These are phyloP conservation scores for Pseudobourletiella spinata DNA, from an alignment of 1,140 invertebrate species.

Conservation along the genomic window DNA sequence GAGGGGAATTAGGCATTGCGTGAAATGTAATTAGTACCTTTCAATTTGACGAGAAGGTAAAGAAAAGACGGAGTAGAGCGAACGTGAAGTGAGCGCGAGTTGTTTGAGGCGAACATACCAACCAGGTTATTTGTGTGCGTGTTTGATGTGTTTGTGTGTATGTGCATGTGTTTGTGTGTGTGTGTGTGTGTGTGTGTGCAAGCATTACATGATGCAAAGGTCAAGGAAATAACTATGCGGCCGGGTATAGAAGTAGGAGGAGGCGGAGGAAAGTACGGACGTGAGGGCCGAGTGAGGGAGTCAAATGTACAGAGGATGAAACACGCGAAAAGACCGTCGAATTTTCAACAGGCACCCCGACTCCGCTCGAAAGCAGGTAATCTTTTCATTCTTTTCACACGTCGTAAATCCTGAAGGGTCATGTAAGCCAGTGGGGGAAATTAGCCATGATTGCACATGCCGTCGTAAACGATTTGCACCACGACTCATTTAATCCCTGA, in stretches of 20 bases:
- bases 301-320: conserved; percentile 2
- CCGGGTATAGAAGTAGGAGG: not conserved
- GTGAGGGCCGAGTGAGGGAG: too few relatives aligned
- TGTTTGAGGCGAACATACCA: too few relatives aligned
- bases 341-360: not conserved
- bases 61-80: conserved; percentile 20
- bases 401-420: conserved; percentile 28
- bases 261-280: not conserved
- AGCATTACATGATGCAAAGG: too few relatives aligned
- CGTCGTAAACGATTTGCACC: conserved; percentile 2
- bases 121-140: too few relatives aligned
- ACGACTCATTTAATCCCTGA: too few relatives aligned
- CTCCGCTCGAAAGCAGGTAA: not conserved
- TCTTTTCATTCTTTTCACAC: conserved; percentile 27
- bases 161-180: too few relatives aligned
- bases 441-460: conserved; percentile 14
- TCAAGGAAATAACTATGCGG: too few relatives aligned
- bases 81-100: conserved; percentile 3
- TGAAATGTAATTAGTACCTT: conserved; percentile 38
- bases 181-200: not conserved
- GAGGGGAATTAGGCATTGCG: conserved; percentile 36
- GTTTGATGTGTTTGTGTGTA: too few relatives aligned
- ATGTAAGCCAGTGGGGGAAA: conserved; percentile 23
- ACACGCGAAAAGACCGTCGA: conserved; percentile 34
- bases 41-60: conserved; percentile 36